phyloP scores from a whole-genome alignment of 2,888 invertebrate genomes.

The Megalurothrips usitatus region DNA sequence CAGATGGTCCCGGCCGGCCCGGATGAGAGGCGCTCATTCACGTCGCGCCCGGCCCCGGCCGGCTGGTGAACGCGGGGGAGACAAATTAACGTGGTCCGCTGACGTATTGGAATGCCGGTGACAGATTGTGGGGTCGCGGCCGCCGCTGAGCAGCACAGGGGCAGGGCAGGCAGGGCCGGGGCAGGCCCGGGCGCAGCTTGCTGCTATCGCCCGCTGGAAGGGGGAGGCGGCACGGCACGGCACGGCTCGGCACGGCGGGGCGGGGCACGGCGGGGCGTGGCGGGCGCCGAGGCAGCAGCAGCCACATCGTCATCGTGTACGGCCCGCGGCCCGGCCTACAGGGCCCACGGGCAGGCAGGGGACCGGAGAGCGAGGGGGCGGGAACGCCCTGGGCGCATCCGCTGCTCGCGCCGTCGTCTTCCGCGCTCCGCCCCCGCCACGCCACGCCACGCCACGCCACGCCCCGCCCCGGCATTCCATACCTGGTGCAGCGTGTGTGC shows the following conservation, averaged over 20 bases:
- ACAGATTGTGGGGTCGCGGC: neutral
- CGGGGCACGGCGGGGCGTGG: too few species aligned
- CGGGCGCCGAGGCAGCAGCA: neutral
- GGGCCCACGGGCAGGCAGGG: too few species aligned
- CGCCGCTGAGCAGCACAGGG: neutral
- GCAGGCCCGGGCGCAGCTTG: neutral
- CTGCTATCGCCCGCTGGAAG: too few species aligned
- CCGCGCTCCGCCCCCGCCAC: neutral
- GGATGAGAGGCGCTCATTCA: too few species aligned
- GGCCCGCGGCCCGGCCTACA: neutral
- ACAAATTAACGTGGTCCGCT: neutral
- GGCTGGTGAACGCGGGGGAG: neutral
- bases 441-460: too few species aligned
- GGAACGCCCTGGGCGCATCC: neutral
- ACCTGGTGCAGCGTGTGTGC: too few species aligned
- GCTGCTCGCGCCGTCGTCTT: neutral
- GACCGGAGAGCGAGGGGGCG: neutral
- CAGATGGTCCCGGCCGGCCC: too few species aligned
- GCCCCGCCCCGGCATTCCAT: too few species aligned
- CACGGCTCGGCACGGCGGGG: neutral
- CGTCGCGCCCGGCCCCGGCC: too few species aligned
- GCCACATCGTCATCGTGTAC: neutral
- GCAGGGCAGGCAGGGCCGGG: neutral
- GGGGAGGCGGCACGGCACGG: too few species aligned
- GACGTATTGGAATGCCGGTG: neutral